Base-by-base conservation (phyloP, 2,797 vertebrate genomes). In the Euphonia xanthogaster region DNA sequence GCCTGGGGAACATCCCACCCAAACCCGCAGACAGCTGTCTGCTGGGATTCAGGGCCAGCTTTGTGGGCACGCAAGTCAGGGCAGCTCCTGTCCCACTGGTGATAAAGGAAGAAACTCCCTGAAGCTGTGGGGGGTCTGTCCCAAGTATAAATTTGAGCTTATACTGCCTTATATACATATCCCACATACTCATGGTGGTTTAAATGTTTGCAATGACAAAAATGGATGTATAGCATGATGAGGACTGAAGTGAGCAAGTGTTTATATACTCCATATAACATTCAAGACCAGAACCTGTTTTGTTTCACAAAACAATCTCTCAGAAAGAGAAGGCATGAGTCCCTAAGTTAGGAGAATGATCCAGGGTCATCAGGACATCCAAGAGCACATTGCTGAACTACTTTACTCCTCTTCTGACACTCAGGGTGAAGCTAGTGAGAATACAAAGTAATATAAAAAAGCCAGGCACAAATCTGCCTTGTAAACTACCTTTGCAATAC, bases 121-220 rank as follows among this genome's bases (percentile, higher is more conserved):
- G 37, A 81, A 12, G 21, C 18, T 30, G 44, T 0, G 1, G 3
- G 3, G 10, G 2, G 3, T 9, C 23, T 1, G 8, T 50, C 18
- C 19, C 50, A 65, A 9, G 15, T 22, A 10, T 3, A 15, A 65
- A 24, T 75, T 33, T 71, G 28, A 75, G 37, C 33, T 73, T 66
- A 66, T n/a, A 31, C 21, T 58, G 23, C 10, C 20, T 16, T 47
- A 21, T 16, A 35, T 5, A 25, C 2, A 8, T 42, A 40, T 7
- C 3, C 23, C 25, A 66, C 18, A 51, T 39, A 28, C 44, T 79
- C 5, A 14, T 31, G 22, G 12, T 58, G 23, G 1, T n/a, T 92
- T 67, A 51, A 15, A 4, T 60, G n/a, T 47, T 68, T 57, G 12
- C 33, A 70, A 20, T 28, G 50, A 61, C 13, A 50, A 19, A 93